Evolutionary conservation across 2,797 vertebrate species (phyloP), one percentile per base, ranked within the genome.

Genomic region (Oophaga sylvatica): DNA sequence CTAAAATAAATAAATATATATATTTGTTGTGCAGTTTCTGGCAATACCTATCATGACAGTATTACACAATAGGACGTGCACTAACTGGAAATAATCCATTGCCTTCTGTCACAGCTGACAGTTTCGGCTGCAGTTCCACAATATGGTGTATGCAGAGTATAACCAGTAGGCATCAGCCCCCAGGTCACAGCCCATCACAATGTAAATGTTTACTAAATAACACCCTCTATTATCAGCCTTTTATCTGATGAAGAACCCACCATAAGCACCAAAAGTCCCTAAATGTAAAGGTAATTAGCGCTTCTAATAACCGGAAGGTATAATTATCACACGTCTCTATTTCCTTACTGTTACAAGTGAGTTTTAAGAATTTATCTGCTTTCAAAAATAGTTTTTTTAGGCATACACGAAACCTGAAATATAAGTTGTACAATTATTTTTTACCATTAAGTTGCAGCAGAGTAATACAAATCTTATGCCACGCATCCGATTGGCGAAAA

Each of bases 161-260:
- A 31, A 59, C 29, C 65, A 31, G 20, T 45, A 48, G 56, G 22
- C 79, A 10, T n/a, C 70, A n/a, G 80, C 59, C 87, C 71, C 29
- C 45, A 70, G 59, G 78, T 41, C 68, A 57, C 41, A 57, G 85
- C 68, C 67, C 67, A 22, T 16, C 41, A 67, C 22, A 68, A 53
- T 80, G 81, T 22, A 60, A 68, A 67, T 88, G 70, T 88, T 88
- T 88, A 88, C 83, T 76, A 81, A 88, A 88, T 68, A 88, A n/a
- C 67, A 81, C 45, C 13, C 22, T 59, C 82, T 79, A 85, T 85
- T 88, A 60, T 76, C 9, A 16, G 12, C 35, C 48, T 41, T 76
- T 83, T 82, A 87, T 87, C 80, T 83, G 10, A 67, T 67, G 41
- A 63, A 60, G 16, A 22, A 62, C 75, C 45, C 45, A 67, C 70